Evolutionary conservation across 1,140 invertebrate genomes (phyloP), one percentile per base, ranked within the genome.

Genomic region (Zaprionus africanus): DNA sequence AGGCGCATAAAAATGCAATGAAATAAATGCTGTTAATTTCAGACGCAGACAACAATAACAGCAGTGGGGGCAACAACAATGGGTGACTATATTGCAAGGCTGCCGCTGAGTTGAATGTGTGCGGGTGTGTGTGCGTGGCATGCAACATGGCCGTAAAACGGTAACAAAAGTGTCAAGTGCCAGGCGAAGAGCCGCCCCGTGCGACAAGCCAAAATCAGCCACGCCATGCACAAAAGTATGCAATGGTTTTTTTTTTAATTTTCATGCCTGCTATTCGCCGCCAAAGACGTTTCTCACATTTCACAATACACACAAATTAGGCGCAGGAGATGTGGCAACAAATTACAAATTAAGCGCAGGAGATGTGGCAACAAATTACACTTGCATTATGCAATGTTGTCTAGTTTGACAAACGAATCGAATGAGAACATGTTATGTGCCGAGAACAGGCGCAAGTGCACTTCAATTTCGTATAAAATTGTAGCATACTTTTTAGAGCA

Each of bases 21-120:
- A 83, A 88, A 83, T 86, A 88, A 83, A 83, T 88, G 82, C 83
- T 83, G 84, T 88, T 86, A 88, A 86, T 88, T 86, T 80, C 84
- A 86, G 84, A 74, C 82, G 81, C 80, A 86, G 67, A 63, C 78
- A 54, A 60, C 46, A 51, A 59, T 28, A 46, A 36, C 34, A 57
- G 5, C 24, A 31, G 36, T 15, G 11, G 68, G 68, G 41, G 43
- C 71, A 7, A 26, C 57, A 60, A 60, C 31, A 17, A 36, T 31
- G 26, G 22, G 7, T 19, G 41, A 66, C 43, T 60, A 68, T 59
- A 60, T 31, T 9, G 36, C 56, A 41, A 53, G 56, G 46, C 70
- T 73, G 63, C 61, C 65, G 46, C 41, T 41, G 51, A 72, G 59
- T 59, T 71, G 19, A 4, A 12, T 17, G 5, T 49, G 46, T 4